These are phyloP conservation scores for Clarias pachynema DNA, from an alignment of 2,797 vertebrate species.

Conservation along the genomic window DNA sequence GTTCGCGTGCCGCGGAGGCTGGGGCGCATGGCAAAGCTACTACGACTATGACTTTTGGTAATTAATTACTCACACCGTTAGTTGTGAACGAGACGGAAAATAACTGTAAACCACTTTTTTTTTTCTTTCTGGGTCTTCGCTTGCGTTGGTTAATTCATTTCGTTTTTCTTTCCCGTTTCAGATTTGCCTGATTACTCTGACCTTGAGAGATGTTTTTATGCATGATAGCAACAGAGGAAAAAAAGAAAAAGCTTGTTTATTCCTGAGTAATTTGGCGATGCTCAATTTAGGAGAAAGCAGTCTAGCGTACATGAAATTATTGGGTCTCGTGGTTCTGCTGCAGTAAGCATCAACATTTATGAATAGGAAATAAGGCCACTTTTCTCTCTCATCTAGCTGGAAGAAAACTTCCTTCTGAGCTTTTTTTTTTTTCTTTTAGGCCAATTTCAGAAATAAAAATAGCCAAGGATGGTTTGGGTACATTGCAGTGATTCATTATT, in stretches of 20 bases:
- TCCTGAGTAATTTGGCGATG: constrained; percentile 18
- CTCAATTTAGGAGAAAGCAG: constrained; percentile 21
- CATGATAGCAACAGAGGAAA: not conserved
- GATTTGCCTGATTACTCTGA: constrained; percentile 23
- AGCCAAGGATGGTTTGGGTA: not conserved
- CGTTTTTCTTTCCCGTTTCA: constrained; percentile 1
- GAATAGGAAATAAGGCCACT: constrained; percentile 13
- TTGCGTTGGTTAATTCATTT: not conserved
- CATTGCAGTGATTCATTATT: not conserved
- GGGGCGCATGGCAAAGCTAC: constrained; percentile 14
- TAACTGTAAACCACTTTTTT: constrained; percentile 13
- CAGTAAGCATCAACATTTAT: constrained; percentile 21
- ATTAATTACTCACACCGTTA: constrained; percentile 28
- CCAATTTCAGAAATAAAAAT: not conserved
- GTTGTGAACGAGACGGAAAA: constrained; percentile 16
- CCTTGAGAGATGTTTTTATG: constrained; percentile 27
- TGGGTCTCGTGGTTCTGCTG: constrained; percentile 4
- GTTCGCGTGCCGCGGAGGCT: constrained; percentile 61
- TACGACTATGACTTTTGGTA: constrained; percentile 15
- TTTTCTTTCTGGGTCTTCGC: not conserved
- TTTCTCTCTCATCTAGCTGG: not conserved
- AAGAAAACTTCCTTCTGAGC: not conserved
- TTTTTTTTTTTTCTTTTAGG: not conserved
- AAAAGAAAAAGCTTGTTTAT: constrained; percentile 33
- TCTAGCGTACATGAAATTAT: constrained; percentile 6